Evolutionary conservation across 2,888 invertebrate species (phyloP), one percentile per base, ranked within the genome.

Genomic region (Synergus umbraculus): DNA sequence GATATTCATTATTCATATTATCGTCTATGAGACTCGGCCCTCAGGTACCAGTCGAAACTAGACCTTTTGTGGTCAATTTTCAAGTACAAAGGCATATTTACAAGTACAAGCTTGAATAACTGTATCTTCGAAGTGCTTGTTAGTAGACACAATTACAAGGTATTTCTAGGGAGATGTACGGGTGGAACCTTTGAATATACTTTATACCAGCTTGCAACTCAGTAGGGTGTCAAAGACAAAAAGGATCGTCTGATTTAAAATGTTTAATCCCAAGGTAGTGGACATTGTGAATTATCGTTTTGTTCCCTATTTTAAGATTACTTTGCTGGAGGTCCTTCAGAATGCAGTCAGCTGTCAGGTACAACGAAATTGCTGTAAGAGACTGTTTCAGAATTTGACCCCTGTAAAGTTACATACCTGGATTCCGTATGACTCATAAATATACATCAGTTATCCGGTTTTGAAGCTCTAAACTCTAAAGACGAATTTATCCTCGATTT

Each of bases 1-100:
- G n/a, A 54, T n/a, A 54, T 54, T n/a, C n/a, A 54, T 54, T 54
- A 54, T 54, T 54, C n/a, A 54, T 8, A n/a, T 54, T 54, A 54
- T n/a, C 54, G 44, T 44, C 10, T 44, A 44, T 10, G 10, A 44
- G 8, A 10, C 5, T 44, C 10, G 43, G 43, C n/a, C n/a, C n/a
- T n/a, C n/a, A n/a, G n/a, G n/a, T n/a, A n/a, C n/a, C n/a, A n/a
- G 49, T 54, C 1, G 15, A 54, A 54, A 15, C 12, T 13, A 15
- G n/a, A 0, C 13, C 15, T 54, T 37, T 37, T 15, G 49, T 54
- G 49, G 60, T 60, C 22, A 60, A 60, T 12, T 60, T 29, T 13
- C 60, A 60, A 60, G 2, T 12, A 60, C 60, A 60, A 29, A 29
- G 22, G 10, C 10, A 5, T 5, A 37, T 60, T 60, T 60, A 60